Evolutionary conservation across 2,113 vertebrate species (phyloP).

Genomic region (Cyanoliseus patagonus): DNA sequence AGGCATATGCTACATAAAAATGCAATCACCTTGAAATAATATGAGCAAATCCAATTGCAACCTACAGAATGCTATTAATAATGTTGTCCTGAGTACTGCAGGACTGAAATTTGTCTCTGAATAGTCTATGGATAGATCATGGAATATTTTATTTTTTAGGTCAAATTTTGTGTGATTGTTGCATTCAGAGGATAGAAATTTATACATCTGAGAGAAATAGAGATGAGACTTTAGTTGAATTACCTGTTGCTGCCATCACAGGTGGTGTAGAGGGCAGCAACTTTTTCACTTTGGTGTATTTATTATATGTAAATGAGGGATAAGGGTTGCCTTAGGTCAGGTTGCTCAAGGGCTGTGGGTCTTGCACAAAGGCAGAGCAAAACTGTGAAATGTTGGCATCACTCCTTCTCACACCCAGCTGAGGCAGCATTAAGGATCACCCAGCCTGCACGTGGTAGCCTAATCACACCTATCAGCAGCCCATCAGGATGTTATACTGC

Average conservation of each 20-base stretch:
- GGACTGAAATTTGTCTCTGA: neutral
- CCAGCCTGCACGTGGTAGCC: neutral
- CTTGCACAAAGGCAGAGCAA: neutral
- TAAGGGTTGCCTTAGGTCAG: neutral
- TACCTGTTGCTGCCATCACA: neutral
- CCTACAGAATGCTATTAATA: conserved; percentile 29
- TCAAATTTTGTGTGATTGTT: neutral
- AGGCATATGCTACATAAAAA: conserved; percentile 79
- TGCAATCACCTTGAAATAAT: conserved; percentile 80
- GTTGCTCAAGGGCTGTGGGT: neutral
- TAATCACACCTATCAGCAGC: neutral
- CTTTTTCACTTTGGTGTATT: neutral
- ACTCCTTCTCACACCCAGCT: neutral
- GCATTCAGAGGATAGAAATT: neutral
- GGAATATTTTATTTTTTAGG: neutral
- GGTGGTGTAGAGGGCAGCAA: neutral
- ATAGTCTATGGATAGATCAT: neutral
- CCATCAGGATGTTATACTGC: neutral
- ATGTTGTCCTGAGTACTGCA: neutral
- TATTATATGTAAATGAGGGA: neutral
- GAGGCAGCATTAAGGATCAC: neutral
- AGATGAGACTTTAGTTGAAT: neutral
- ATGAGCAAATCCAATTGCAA: conserved; percentile 52
- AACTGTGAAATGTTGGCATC: neutral
- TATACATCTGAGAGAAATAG: neutral